Percentiles rank a stretch among this genome's conserved stretches.
phyloP scores from a whole-genome alignment of 2,797 vertebrate species.

The Neoniphon sammara region DNA sequence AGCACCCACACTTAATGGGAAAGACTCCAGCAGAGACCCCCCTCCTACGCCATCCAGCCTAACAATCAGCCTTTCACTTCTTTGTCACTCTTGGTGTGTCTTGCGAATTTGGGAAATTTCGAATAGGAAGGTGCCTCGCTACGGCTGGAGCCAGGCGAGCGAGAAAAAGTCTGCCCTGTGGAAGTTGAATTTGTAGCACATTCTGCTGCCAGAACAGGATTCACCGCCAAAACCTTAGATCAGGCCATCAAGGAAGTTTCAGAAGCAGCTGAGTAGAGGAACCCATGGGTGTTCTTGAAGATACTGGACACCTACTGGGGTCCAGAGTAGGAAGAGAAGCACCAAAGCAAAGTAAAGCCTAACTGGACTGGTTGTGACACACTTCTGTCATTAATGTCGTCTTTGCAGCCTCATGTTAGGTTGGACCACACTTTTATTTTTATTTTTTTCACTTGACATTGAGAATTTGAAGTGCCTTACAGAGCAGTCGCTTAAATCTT shows the following conservation, averaged over 20 bases:
- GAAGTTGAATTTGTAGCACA: conserved; percentile 31
- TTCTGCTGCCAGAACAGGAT: conserved; percentile 13
- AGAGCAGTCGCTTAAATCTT: too few relatives aligned
- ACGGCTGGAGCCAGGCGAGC: conserved; percentile 14
- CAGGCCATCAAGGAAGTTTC: conserved; percentile 42
- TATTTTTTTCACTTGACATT: too few relatives aligned
- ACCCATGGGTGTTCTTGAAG: conserved; percentile 44
- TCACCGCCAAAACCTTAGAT: conserved; percentile 39
- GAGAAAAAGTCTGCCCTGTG: conserved; percentile 22
- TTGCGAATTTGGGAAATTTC: not conserved
- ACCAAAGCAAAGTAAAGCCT: not conserved
- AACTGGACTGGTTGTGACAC: too few relatives aligned
- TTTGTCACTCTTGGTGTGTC: conserved; percentile 10
- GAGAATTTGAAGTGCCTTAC: too few relatives aligned
- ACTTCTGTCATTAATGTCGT: too few relatives aligned
- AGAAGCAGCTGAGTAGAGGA: conserved; percentile 53
- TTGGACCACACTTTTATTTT: too few relatives aligned
- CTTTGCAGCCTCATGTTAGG: too few relatives aligned
- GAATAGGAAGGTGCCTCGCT: not conserved
- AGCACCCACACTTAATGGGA: conserved; percentile 27
- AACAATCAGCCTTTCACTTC: conserved; percentile 22
- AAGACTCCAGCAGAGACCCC: conserved; percentile 2
- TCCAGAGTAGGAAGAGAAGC: conserved; percentile 30
- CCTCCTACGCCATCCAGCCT: not conserved
- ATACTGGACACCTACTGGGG: conserved; percentile 22